Conservation (phyloP, 2,797 vertebrate genomes). For the Uromys caudimaculatus region DNA sequence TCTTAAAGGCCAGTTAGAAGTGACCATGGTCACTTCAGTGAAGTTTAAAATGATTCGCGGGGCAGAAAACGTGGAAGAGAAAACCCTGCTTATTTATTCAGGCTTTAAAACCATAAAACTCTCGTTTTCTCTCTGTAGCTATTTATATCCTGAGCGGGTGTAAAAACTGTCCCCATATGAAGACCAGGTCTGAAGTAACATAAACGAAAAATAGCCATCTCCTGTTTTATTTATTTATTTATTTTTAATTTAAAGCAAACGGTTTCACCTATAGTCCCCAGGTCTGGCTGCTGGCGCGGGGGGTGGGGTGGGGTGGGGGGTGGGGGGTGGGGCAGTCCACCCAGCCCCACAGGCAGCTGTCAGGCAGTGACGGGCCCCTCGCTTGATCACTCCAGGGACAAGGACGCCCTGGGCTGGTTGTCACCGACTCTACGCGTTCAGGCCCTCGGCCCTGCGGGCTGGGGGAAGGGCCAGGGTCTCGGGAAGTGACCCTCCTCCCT, state of each 20-base stretch:
- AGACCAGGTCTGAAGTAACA: constrained; percentile 68
- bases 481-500: constrained; percentile 46
- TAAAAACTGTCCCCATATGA: constrained; percentile 59
- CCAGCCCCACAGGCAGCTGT: neutral
- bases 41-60: constrained; percentile 53
- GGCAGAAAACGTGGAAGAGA: constrained; percentile 54
- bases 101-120: constrained; percentile 60
- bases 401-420: neutral
- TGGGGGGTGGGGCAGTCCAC: constrained; percentile 40
- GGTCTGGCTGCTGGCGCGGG: neutral
- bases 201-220: constrained; percentile 58
- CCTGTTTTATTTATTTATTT: neutral
- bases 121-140: constrained; percentile 63
- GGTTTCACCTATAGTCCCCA: neutral
- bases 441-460: neutral
- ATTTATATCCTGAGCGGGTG: constrained; percentile 70
- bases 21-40: neutral
- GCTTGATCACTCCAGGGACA: neutral
- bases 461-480: neutral
- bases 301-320: too few species aligned
- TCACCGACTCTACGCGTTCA: neutral
- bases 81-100: constrained; percentile 53
- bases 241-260: neutral
- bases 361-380: neutral
- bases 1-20: constrained; percentile 27